Conservation (phyloP, 92 coral and sea anemone species). For the Palythoa grandis region DNA sequence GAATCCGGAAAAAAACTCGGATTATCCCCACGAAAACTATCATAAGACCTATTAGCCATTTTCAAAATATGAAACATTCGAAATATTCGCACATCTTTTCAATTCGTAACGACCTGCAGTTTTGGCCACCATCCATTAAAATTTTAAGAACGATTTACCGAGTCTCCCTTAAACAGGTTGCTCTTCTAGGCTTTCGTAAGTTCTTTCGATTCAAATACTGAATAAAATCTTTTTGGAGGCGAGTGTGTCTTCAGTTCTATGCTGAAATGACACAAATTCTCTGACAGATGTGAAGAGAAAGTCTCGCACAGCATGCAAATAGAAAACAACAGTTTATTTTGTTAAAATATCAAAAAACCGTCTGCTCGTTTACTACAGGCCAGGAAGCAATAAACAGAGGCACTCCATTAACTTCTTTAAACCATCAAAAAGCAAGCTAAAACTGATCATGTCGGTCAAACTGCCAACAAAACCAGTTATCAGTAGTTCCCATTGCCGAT, state of each 20-base stretch:
- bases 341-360: slow-evolving; percentile 16
- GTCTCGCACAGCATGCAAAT: background rate
- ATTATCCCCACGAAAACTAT: too few relatives aligned
- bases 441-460: slow-evolving; percentile 19
- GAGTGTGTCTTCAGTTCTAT: background rate
- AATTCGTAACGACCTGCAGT: slow-evolving; percentile 15
- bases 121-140: slow-evolving; percentile 17
- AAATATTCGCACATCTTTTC: slow-evolving; percentile 21
- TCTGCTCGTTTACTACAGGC: background rate
- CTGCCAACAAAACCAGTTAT: background rate
- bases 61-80: background rate
- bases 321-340: background rate
- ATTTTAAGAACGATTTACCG: background rate
- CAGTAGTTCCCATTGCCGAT: background rate
- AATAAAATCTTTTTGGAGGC: background rate
- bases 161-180: background rate
- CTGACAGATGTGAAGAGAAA: background rate
- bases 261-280: slow-evolving; percentile 7
- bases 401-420: slow-evolving; percentile 10
- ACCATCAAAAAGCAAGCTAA: slow-evolving; percentile 2
- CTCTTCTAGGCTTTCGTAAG: background rate
- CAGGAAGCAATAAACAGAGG: slow-evolving; percentile 23
- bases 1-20: background rate
- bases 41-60: background rate
- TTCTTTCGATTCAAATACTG: background rate